These are phyloP conservation scores for Macrophya annulata DNA, from an alignment of 2,888 invertebrate genomes.

Conservation along the genomic window DNA sequence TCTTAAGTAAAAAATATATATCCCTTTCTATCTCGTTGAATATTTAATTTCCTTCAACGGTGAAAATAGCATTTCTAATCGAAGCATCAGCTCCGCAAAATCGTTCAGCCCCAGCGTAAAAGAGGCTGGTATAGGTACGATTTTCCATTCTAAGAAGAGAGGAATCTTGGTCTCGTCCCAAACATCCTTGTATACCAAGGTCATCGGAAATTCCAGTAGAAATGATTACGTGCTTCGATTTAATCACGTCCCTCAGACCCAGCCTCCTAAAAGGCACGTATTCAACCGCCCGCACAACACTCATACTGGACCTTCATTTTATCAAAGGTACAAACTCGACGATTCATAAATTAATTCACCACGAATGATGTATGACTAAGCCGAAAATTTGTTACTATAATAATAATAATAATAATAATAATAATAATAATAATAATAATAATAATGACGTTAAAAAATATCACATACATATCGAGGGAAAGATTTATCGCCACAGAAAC, in stretches of 20 bases:
- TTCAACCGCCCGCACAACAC: neutral
- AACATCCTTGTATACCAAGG: conserved; percentile 49
- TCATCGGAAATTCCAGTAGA: conserved; percentile 47
- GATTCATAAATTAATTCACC: neutral
- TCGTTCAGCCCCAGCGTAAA: neutral
- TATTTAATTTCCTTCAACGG: conserved; percentile 17
- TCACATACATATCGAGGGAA: too few species aligned
- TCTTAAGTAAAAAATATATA: neutral
- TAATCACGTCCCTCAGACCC: conserved; percentile 44
- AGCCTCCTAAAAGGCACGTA: conserved; percentile 11
- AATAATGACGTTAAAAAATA: too few species aligned
- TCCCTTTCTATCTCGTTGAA: neutral
- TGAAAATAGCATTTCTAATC: conserved; percentile 11
- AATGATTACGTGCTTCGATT: conserved; percentile 54
- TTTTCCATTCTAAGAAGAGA: neutral
- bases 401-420: neutral
- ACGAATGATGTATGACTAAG: neutral
- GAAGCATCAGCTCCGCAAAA: neutral
- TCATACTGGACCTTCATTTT: conserved; percentile 13
- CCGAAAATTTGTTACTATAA: neutral
- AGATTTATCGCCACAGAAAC: too few species aligned
- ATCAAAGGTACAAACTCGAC: neutral
- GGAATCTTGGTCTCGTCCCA: conserved; percentile 48
- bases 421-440: neutral
- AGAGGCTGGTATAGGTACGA: neutral